Percentiles rank a stretch among this genome's conserved stretches.
These are phyloP conservation scores for Anguilla megastoma DNA, from an alignment of 2,797 vertebrate genomes.

Conservation along the genomic window DNA sequence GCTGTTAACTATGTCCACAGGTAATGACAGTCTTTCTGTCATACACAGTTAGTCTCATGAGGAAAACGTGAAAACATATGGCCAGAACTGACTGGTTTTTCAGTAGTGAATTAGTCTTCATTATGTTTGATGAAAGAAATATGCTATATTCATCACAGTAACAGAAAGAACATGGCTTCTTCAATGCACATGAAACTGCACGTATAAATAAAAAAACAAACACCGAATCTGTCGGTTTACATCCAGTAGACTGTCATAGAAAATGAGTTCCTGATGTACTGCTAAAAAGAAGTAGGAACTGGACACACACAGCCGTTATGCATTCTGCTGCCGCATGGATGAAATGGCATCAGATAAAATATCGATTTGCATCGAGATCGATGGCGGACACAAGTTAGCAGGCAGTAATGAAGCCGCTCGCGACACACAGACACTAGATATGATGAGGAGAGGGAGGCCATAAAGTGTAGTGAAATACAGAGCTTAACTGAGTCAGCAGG, in stretches of 20 bases:
- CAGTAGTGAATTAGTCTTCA: background rate
- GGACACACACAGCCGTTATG: background rate
- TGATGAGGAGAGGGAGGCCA: background rate
- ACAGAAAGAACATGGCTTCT: slow-evolving; percentile 15
- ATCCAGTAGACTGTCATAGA: background rate
- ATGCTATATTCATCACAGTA: slow-evolving; percentile 9
- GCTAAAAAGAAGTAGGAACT: background rate
- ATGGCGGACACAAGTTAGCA: background rate
- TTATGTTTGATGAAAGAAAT: slow-evolving; percentile 5
- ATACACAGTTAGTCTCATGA: background rate
- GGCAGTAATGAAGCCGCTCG: background rate
- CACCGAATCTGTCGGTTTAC: background rate
- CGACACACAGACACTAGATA: background rate
- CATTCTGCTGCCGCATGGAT: background rate
- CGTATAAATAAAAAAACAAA: background rate
- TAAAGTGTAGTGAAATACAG: background rate
- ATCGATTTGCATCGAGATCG: slow-evolving; percentile 3
- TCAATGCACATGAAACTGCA: background rate
- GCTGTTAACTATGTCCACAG: background rate
- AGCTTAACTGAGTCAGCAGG: background rate
- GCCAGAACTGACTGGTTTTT: background rate
- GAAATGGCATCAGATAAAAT: background rate
- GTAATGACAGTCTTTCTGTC: background rate
- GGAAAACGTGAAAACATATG: background rate
- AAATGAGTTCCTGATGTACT: background rate